Evolutionary conservation across 2,113 vertebrate species (phyloP), one percentile per base, ranked within the genome.

Genomic region (Chitala chitala): DNA sequence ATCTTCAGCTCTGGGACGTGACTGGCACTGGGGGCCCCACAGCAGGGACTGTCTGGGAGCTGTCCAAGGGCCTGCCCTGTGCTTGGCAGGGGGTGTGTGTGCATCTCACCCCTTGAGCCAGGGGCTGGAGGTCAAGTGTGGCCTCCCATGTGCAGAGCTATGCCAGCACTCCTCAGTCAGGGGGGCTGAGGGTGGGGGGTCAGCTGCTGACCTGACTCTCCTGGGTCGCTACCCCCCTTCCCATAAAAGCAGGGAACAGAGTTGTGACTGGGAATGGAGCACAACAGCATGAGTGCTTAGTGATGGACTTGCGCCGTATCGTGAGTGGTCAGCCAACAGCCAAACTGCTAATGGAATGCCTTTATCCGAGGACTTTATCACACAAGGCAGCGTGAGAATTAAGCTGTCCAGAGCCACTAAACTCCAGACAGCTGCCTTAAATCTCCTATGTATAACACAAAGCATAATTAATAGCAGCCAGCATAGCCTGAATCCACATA

Each of bases 341-440:
- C 73, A 61, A 75, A 61, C 76, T 72, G 78, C 86, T 90, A 90
- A 91, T 92, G 89, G 87, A 86, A 73, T 82, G 40, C 82, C 84
- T 88, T 89, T 90, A 89, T 90, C 89, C 85, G 63, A 79, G 84
- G 73, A 84, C 84, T 88, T 88, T 90, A 89, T 89, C 88, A 84
- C 82, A 82, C 72, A 82, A 83, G 79, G 79, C 17, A 26, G 69
- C 86, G 86, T 85, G 89, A 78, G 84, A 84, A 72, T 88, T 87
- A 91, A 80, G 78, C 70, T 84, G 82, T 80, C 20, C 86, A 91
- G 87, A 79, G 82, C 81, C 56, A 73, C 73, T 82, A 26, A 15
- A 36, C 12, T 38, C 42, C 24, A 72, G 70, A 58, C 40, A 72
- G 2, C 33, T 36, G 12, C 68, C 68, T 51, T 31, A 69, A 69